Percentiles rank a stretch among this genome's conserved stretches.
phyloP scores from a whole-genome alignment of 2,797 vertebrate species.

The Enteromius trimaculatus region DNA sequence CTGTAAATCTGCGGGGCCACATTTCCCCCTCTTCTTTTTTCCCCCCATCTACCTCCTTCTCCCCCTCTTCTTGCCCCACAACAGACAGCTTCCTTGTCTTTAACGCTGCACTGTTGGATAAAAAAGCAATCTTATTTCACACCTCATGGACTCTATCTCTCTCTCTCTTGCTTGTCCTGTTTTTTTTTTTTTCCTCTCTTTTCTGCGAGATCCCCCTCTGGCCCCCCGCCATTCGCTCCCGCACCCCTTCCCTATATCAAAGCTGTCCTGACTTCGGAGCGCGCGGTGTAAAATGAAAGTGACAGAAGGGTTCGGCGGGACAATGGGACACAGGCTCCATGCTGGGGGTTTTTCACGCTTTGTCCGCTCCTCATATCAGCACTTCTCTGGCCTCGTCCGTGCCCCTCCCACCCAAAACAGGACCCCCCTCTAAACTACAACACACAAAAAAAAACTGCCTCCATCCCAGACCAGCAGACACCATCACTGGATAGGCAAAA shows the following conservation, averaged over 20 bases:
- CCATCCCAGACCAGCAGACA: conserved; percentile 37
- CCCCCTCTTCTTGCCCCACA: conserved; percentile 65
- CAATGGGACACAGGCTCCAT: conserved; percentile 82
- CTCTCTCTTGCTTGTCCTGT: conserved; percentile 69
- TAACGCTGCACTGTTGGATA: conserved; percentile 77
- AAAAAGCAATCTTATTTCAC: conserved; percentile 86
- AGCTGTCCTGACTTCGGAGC: conserved; percentile 81
- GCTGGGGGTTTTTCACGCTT: conserved; percentile 84
- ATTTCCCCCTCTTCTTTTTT: neutral
- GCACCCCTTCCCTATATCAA: conserved; percentile 80
- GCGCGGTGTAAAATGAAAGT: conserved; percentile 82
- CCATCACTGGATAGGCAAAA: conserved; percentile 20
- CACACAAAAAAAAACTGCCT: conserved; percentile 70
- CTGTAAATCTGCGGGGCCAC: conserved; percentile 53
- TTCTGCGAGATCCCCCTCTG: conserved; percentile 56
- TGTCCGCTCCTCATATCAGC: conserved; percentile 81
- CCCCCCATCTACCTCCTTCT: conserved; percentile 59
- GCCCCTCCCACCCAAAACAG: conserved; percentile 45
- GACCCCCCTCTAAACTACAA: conserved; percentile 54
- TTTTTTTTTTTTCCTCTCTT: conserved; percentile 59
- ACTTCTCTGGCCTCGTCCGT: conserved; percentile 72
- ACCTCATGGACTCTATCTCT: conserved; percentile 81
- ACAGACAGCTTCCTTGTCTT: conserved; percentile 79
- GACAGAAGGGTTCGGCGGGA: conserved; percentile 82
- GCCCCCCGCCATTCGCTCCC: conserved; percentile 63